Evolutionary conservation across 2,113 vertebrate species (phyloP), one percentile per base, ranked within the genome.

Genomic region (Grantiella picta): DNA sequence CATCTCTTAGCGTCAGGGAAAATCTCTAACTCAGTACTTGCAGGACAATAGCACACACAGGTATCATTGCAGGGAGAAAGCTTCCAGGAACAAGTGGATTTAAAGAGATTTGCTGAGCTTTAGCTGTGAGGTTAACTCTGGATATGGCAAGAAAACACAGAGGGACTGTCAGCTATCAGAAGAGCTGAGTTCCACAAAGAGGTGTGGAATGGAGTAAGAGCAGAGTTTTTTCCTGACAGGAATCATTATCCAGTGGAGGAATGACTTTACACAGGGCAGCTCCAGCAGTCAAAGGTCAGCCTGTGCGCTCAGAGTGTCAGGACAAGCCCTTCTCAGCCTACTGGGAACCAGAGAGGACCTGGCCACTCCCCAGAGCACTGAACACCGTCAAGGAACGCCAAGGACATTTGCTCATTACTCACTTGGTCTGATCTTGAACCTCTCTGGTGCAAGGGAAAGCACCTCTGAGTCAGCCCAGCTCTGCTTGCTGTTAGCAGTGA

Each of bases 391-490:
- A 31, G 12, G 40, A 63, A 36, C 0, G 0, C 33, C 4, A 7
- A 77, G 60, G 40, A 49, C 0, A 0, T 40, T 65, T 6, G 0
- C 44, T 69, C 16, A 0, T 20, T 22, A 5, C 45, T 66, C 68
- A 11, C 15, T 0, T 6, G 64, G 29, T 56, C 52, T 59, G 75
- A 80, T 47, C n/a, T 33, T 12, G 27, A 66, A 44, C 12, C 45
- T 70, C 10, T 1, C 0, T 2, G 54, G 16, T 56, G 52, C 44
- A 69, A 92, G 68, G 65, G 66, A 80, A 89, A 94, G 66, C 84
- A 66, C 78, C 91, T 86, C 70, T 80, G 82, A 91, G 75, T 88
- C 84, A 91, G 4, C 42, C 70, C 42, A 4, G 7, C 78, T 59
- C 36, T 83, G 86, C 42, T 90, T 56, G 8, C 94, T 90, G 78